Base-by-base conservation (phyloP, 2,113 vertebrate genomes). In the Ellobius talpinus region DNA sequence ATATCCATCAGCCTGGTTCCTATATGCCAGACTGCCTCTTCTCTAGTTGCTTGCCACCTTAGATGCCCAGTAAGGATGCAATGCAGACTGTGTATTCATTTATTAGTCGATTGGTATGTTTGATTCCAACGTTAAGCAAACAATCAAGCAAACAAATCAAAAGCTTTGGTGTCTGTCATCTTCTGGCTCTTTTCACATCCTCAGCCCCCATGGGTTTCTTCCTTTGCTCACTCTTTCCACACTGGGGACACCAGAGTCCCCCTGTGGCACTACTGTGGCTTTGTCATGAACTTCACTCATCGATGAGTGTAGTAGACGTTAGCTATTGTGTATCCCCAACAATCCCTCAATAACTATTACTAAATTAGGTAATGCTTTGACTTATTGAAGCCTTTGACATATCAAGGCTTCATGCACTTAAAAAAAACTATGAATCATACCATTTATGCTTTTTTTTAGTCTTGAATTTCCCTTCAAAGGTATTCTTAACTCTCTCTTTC, bases 41-140 rank as follows among this genome's bases (percentile, higher is more conserved):
- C 8, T 36, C 52, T 4, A 39, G 29, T 5, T 26, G 36, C 29
- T 16, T 11, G 50, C 0, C 0, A 9, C 26, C 36, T 50, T 14
- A 16, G 55, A 68, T 61, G 14, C 42, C 17, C 2, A 8, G 8
- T 29, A 65, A 42, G 55, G 6, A 21, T 7, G 55, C 1, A 17
- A 90, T 0, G 26, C 7, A 39, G 29, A n/a, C 6, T 74, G 7
- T 12, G 11, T 5, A 65, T 66, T 63, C 61, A 36, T 31, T 70
- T 55, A n/a, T 0, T 47, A 29, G 3, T 24, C 1, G 2, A 47
- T 0, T 12, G 82, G n/a, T 7, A 78, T 7, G 3, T 17, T 17
- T 26, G 31, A 65, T 65, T n/a, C 76, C 42, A 50, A 73, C 0
- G 8, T n/a, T 50, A 52, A 82, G 84, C 5, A 76, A 68, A 58